A percentile compares a stretch with the other conserved stretches of the same genome.
Evolutionary conservation across 92 coral and sea anemone genomes (phyloP).

Genomic region (Porites cylindrica): DNA sequence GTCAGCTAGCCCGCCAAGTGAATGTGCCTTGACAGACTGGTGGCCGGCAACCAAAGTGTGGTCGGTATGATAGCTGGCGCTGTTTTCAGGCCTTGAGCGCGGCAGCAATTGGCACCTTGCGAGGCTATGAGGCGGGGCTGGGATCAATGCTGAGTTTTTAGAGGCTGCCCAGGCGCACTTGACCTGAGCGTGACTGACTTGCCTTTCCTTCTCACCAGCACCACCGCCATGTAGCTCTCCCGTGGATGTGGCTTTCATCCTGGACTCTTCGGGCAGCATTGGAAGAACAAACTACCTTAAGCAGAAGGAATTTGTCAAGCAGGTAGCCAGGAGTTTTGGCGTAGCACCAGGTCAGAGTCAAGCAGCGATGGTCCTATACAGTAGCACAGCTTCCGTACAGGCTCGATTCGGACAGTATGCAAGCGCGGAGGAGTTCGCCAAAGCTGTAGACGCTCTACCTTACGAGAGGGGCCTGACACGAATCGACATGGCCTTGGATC

Average conservation of each 20-base stretch:
- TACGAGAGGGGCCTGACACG: slow-evolving; percentile 25
- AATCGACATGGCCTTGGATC: slow-evolving; percentile 51
- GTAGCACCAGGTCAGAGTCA: slow-evolving; percentile 51
- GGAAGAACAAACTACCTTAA: slow-evolving; percentile 23
- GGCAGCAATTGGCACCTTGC: no score
- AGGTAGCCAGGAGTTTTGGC: slow-evolving; percentile 43
- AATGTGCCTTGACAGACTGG: no score
- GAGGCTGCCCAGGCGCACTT: no score
- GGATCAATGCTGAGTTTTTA: no score
- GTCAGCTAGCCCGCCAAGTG: no score
- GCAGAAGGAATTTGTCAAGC: slow-evolving; percentile 58
- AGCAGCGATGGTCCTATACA: slow-evolving; percentile 60
- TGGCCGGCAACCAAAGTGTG: no score
- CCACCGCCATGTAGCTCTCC: slow-evolving; percentile 11
- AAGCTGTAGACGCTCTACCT: slow-evolving; percentile 47
- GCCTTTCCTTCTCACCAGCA: slow-evolving; percentile 5
- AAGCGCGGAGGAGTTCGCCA: slow-evolving; percentile 27
- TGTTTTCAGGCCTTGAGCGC: no score
- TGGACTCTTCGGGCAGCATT: slow-evolving; percentile 68
- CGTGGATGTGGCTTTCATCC: slow-evolving; percentile 61
- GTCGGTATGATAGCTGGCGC: no score
- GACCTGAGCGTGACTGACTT: no score
- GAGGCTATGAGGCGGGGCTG: no score
- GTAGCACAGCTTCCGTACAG: slow-evolving; percentile 45
- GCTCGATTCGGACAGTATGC: slow-evolving; percentile 32